A percentile compares a stretch with the other conserved stretches of the same genome.
These are phyloP conservation scores for Abrostola tripartita DNA, from an alignment of 2,888 invertebrate genomes.

Conservation along the genomic window DNA sequence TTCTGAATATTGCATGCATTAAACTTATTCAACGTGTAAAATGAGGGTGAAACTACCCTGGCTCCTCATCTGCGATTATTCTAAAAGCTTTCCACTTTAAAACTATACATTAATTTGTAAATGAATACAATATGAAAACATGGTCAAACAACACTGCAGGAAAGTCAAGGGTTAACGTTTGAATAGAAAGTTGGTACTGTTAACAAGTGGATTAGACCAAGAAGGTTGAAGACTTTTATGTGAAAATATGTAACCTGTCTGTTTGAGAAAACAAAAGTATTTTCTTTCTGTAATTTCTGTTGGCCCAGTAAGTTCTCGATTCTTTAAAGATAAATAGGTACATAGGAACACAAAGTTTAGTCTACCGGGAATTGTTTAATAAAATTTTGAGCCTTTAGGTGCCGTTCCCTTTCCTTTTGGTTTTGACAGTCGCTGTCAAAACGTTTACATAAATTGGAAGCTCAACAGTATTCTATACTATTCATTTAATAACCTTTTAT, in stretches of 20 bases:
- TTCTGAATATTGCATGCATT: conserved; percentile 61
- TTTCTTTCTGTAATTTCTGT: conserved; percentile 31
- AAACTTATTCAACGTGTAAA: conserved; percentile 56
- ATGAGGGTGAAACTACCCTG: conserved; percentile 42
- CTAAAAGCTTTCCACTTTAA: conserved; percentile 44
- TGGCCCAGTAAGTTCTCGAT: conserved; percentile 24
- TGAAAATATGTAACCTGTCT: conserved; percentile 58
- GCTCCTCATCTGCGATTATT: conserved; percentile 42
- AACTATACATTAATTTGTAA: conserved; percentile 15
- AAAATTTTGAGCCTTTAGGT: conserved; percentile 19
- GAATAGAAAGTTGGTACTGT: no score
- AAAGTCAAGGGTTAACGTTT: conserved; percentile 4
- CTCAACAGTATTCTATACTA: not conserved
- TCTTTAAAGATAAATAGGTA: conserved; percentile 38
- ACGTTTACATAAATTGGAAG: not conserved
- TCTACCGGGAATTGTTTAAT: conserved; percentile 30
- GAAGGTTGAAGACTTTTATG: conserved; percentile 47
- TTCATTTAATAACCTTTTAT: no score
- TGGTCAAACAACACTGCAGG: conserved; percentile 4
- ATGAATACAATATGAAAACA: conserved; percentile 20
- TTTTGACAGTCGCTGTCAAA: not conserved
- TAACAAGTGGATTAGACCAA: no score
- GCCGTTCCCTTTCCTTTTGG: not conserved
- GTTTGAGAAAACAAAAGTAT: conserved; percentile 48
- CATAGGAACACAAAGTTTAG: conserved; percentile 43